phyloP scores from a whole-genome alignment of 1,140 invertebrate genomes.

The Heliconius hermathena region DNA sequence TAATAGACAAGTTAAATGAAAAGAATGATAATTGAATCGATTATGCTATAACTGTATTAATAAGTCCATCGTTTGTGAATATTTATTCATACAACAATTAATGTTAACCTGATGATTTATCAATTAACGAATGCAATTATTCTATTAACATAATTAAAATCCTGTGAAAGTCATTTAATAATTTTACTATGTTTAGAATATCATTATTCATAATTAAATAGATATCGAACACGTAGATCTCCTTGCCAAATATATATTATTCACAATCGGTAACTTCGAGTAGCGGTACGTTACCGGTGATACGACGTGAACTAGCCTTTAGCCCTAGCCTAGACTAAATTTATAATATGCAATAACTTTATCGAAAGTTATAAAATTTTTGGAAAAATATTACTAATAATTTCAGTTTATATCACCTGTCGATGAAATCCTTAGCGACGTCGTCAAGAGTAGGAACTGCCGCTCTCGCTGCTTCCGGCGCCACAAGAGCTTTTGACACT shows the following conservation, averaged over 20 bases:
- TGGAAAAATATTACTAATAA: neutral
- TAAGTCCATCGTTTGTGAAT: neutral
- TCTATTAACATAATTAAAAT: constrained; percentile 9
- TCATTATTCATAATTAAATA: neutral
- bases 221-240: neutral
- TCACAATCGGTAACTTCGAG: neutral
- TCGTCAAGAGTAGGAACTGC: constrained; percentile 88
- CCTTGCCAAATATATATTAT: neutral
- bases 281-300: neutral
- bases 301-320: neutral
- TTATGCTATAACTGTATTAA: neutral
- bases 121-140: neutral
- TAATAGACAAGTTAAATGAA: neutral
- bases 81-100: neutral
- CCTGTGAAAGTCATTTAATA: neutral
- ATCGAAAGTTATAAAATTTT: neutral
- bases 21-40: neutral
- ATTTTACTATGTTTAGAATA: neutral
- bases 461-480: constrained; percentile 88
- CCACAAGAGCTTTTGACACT: constrained; percentile 92
- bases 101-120: neutral
- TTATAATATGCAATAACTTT: neutral
- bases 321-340: neutral
- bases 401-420: constrained; percentile 81
- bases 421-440: constrained; percentile 87